Conservation (phyloP, 2,888 invertebrate genomes). For the Bellardia bayeri region DNA sequence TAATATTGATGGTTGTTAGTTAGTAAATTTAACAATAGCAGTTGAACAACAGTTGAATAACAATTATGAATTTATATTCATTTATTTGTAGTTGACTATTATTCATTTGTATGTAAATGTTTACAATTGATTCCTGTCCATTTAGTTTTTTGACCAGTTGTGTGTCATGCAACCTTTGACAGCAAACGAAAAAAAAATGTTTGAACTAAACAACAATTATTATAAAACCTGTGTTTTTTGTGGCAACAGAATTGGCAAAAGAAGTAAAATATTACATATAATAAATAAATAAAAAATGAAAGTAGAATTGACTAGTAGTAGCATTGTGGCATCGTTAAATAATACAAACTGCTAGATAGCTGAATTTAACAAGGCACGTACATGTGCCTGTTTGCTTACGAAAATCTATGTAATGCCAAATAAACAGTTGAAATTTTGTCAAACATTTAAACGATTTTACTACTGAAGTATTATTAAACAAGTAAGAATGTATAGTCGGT, state of each 20-base stretch:
- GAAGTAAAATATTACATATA: not conserved
- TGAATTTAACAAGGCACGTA: conserved; percentile 3
- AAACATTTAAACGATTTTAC: not conserved
- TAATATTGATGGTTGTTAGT: too few species aligned
- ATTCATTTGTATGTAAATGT: not conserved
- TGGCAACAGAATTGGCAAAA: not conserved
- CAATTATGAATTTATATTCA: too few species aligned
- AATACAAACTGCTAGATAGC: not conserved
- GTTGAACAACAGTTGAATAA: too few species aligned
- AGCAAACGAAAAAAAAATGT: not conserved
- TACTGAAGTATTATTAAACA: not conserved
- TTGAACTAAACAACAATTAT: not conserved
- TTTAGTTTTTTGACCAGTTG: not conserved
- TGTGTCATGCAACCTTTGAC: not conserved
- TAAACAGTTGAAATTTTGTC: not conserved
- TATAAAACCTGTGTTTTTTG: not conserved
- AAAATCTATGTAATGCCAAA: not conserved
- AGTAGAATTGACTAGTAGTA: not conserved
- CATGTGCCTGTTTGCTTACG: not conserved
- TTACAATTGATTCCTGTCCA: not conserved
- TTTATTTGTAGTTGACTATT: not conserved
- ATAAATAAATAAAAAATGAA: not conserved
- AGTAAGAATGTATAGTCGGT: too few species aligned
- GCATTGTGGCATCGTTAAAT: not conserved
- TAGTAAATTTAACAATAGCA: too few species aligned